A percentile compares a stretch with the other conserved stretches of the same genome.
These are phyloP conservation scores for Drosophila leontia DNA, from an alignment of 1,140 invertebrate genomes.

Conservation along the genomic window DNA sequence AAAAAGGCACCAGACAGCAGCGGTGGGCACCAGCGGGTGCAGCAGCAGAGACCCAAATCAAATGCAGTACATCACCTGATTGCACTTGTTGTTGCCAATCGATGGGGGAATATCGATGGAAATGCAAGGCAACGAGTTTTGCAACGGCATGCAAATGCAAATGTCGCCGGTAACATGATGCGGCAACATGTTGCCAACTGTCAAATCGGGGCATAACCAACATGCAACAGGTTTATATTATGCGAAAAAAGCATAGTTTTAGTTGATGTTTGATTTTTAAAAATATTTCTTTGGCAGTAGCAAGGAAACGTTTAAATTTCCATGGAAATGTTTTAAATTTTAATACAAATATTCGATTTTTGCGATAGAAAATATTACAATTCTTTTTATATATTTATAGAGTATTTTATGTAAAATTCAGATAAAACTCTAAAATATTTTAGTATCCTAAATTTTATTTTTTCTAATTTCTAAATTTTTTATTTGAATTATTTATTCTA, in stretches of 20 bases:
- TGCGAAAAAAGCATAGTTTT: conserved; percentile 16
- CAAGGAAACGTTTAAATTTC: background rate
- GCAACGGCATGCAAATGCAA: conserved; percentile 73
- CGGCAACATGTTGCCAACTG: conserved; percentile 51
- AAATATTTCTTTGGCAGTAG: background rate
- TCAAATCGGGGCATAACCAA: conserved; percentile 30
- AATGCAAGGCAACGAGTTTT: conserved; percentile 28
- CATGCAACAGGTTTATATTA: conserved; percentile 46
- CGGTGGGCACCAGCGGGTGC: conserved; percentile 4
- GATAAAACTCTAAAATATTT: no score
- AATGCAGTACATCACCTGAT: conserved; percentile 77
- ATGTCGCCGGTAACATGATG: conserved; percentile 63
- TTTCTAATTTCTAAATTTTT: no score
- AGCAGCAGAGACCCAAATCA: conserved; percentile 57
- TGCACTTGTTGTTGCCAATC: conserved; percentile 73
- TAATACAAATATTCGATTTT: background rate
- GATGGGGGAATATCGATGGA: conserved; percentile 37
- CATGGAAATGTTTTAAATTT: no score
- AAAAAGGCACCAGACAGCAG: conserved; percentile 29
- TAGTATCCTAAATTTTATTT: no score
- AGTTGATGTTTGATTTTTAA: background rate
- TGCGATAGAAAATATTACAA: background rate
- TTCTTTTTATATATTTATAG: background rate
- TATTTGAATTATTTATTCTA: no score
- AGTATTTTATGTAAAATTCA: background rate